Evolutionary conservation across 2,113 vertebrate species (phyloP), one percentile per base, ranked within the genome.

Genomic region (Phalacrocorax carbo): DNA sequence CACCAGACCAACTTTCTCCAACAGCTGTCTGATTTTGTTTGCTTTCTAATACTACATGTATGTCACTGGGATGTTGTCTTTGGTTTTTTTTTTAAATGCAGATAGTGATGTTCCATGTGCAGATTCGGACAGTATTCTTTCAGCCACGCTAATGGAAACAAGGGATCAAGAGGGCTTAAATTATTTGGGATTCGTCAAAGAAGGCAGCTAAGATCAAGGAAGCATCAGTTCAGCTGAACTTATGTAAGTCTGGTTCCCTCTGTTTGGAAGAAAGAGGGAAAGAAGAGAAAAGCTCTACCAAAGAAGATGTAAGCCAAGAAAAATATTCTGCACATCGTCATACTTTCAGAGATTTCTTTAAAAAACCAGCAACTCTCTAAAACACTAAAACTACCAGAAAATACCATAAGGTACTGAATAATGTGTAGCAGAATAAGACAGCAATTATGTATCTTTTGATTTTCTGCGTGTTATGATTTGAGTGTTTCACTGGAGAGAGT

Each of bases 121-220:
- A 77, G 96, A 94, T 93, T 95, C 86, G 10, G 96, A 93, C 81
- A 95, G 88, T 2, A 1, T 68, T 76, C 79, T 40, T 38, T 96
- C 97, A 69, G 13, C 95, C 54, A 93, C 27, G 10, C 48, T 98
- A 68, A 78, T 86, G 90, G 97, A 97, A 97, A 92, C 80, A 80
- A 98, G 69, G 79, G 98, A 98, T 93, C 69, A 94, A 83, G 97
- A 98, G 61, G 98, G 98, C 22, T 94, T 98, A 96, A 98, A 97
- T 93, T 98, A 98, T 85, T 95, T 98, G 95, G 81, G 98, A 44
- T 57, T 98, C 75, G 92, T 96, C 77, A 97, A 97, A 96, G 95
- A 95, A 71, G 51, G 42, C 51, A 95, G 85, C 11, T 68, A 77
- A 92, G 81, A 88, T 49, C 48, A 94, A 76, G 73, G 29, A 81